Evolutionary conservation across 30 jellyfish, hydroid and myxozoan genomes (phyloP).

Genomic region (Aurelia aurita complex sp. Pacific): DNA sequence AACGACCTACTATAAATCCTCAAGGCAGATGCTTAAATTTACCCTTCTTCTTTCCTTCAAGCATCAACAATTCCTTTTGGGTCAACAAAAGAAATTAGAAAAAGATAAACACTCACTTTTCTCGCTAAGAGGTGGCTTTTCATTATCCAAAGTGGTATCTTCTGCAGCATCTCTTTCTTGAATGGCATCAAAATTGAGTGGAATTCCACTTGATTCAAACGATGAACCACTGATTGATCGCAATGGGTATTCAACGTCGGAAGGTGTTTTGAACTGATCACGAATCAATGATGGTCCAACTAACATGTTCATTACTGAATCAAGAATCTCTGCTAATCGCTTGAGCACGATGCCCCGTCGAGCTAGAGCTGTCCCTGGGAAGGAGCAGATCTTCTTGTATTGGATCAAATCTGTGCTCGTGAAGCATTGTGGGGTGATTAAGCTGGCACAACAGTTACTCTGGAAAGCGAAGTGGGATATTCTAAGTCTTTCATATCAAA

Average conservation of each 20-base stretch:
- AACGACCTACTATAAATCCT: no score
- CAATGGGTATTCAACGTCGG: conserved; percentile 42
- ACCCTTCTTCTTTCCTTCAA: no score
- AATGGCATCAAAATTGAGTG: neutral
- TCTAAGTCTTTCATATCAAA: neutral
- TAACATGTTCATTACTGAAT: conserved; percentile 73
- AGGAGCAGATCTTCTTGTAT: conserved; percentile 70
- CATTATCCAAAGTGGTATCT: no score
- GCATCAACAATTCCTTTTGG: no score
- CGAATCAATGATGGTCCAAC: conserved; percentile 88
- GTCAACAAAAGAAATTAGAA: no score
- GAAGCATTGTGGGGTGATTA: conserved; percentile 72
- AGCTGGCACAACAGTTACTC: conserved; percentile 72
- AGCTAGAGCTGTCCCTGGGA: conserved; percentile 63
- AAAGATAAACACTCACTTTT: no score
- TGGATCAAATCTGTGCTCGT: conserved; percentile 37
- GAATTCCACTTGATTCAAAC: conserved; percentile 77
- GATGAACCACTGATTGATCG: conserved; percentile 66
- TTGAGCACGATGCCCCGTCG: conserved; percentile 73
- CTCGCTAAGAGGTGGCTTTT: no score
- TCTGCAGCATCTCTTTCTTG: neutral
- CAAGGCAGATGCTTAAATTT: no score
- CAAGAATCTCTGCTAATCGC: conserved; percentile 83
- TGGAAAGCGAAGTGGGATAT: neutral
- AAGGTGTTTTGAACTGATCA: conserved; percentile 71